phyloP scores from a whole-genome alignment of 35 echinoderm and acorn worm genomes.

The Amphiura filiformis region DNA sequence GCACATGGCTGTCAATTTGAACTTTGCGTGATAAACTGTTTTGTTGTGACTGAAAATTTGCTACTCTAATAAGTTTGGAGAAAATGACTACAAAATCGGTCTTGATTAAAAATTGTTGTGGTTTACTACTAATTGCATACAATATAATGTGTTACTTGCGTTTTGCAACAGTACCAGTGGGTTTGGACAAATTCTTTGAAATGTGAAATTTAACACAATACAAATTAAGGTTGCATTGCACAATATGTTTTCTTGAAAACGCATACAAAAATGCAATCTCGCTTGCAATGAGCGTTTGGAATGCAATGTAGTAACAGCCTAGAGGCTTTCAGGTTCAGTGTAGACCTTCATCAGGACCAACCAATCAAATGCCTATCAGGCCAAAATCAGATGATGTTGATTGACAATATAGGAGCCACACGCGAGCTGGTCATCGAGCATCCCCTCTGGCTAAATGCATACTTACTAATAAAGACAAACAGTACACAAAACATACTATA shows the following conservation, averaged over 20 bases:
- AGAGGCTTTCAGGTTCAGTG: background rate
- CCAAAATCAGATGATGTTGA: background rate
- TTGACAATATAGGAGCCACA: background rate
- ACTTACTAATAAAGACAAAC: background rate
- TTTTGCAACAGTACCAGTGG: no score
- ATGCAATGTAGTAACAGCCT: background rate
- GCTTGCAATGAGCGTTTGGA: background rate
- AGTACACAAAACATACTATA: background rate
- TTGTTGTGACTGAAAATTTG: background rate
- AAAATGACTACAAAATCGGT: background rate
- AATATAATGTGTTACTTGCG: background rate
- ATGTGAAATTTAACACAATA: background rate
- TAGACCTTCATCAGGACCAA: background rate
- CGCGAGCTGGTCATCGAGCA: background rate
- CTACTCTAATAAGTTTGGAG: background rate
- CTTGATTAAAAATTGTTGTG: background rate
- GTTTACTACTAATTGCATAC: background rate
- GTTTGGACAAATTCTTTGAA: background rate
- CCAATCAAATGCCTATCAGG: background rate
- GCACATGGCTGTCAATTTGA: background rate
- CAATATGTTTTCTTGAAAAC: conserved; percentile 8
- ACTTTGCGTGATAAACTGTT: background rate
- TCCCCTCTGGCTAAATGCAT: background rate
- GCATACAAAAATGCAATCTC: background rate
- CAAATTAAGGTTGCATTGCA: background rate